These are phyloP conservation scores for Drosophila sechellia DNA, from an alignment of 1,140 invertebrate species.

Conservation along the genomic window DNA sequence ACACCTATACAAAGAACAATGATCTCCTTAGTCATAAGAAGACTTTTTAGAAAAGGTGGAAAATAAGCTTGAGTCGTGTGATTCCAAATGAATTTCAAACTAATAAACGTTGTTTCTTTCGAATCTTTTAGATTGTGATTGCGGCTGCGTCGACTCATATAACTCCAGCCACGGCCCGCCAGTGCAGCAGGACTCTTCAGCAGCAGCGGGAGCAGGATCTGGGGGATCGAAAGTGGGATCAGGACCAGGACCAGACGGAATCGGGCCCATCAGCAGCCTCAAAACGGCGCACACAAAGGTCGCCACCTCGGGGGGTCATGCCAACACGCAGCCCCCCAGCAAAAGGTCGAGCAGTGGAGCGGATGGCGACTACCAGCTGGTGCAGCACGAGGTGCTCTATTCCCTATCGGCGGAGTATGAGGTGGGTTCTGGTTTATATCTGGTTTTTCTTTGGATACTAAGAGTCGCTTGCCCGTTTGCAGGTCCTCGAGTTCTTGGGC, in stretches of 20 bases:
- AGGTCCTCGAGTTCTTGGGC: slow-evolving; percentile 98
- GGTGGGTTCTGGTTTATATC: slow-evolving; percentile 48
- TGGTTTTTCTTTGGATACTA: not conserved
- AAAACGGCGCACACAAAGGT: slow-evolving; percentile 85
- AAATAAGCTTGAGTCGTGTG: not conserved
- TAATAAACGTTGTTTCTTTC: not conserved
- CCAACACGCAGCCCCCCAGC: slow-evolving; percentile 84
- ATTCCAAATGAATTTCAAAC: not conserved
- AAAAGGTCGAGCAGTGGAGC: slow-evolving; percentile 89
- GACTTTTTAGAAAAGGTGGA: slow-evolving; percentile 48
- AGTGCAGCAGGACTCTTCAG: slow-evolving; percentile 16
- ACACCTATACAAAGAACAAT: slow-evolving; percentile 16
- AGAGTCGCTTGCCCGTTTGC: not conserved
- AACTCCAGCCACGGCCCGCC: slow-evolving; percentile 50
- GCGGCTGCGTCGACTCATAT: slow-evolving; percentile 81
- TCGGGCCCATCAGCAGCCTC: slow-evolving; percentile 56
- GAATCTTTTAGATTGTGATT: slow-evolving; percentile 75
- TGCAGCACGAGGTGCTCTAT: slow-evolving; percentile 99
- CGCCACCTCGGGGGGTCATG: slow-evolving; percentile 84
- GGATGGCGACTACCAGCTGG: slow-evolving; percentile 99
- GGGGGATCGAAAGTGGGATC: slow-evolving; percentile 22
- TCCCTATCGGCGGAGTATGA: slow-evolving; percentile 97
- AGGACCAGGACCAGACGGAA: slow-evolving; percentile 20
- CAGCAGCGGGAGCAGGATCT: slow-evolving; percentile 37
- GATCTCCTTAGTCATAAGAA: slow-evolving; percentile 56